These are phyloP conservation scores for Picus viridis DNA, from an alignment of 2,797 vertebrate species.

Conservation along the genomic window DNA sequence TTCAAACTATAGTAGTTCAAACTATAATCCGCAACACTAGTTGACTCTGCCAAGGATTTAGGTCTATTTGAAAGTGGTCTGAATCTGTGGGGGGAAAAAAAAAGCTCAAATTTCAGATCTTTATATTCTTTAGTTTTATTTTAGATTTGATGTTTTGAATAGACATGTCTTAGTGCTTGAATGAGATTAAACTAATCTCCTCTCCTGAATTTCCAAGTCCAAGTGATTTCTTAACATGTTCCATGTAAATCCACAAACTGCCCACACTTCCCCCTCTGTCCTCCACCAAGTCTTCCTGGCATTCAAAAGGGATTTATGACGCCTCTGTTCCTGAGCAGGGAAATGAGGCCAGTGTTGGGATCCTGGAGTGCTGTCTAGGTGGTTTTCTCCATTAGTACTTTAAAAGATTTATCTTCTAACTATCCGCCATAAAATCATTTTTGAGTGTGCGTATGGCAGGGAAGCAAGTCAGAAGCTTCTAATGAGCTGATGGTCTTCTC, in stretches of 20 bases:
- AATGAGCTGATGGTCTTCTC: not conserved
- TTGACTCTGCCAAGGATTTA: not conserved
- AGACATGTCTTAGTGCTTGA: not conserved
- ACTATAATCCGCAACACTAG: not conserved
- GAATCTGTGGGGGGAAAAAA: not conserved
- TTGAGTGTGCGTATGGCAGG: not conserved
- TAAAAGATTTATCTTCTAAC: not conserved
- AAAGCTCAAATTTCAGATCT: not conserved
- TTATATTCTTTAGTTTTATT: not conserved
- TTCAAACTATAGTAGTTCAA: not conserved
- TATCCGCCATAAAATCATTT: not conserved
- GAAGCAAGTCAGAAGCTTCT: not conserved
- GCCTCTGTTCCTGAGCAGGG: not conserved
- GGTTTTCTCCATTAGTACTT: not conserved
- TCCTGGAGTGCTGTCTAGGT: not conserved
- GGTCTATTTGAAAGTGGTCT: not conserved
- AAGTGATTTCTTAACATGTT: not conserved
- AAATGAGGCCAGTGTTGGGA: not conserved
- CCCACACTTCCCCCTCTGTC: no score
- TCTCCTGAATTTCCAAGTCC: not conserved
- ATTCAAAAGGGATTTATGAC: not conserved
- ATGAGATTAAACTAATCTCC: not conserved
- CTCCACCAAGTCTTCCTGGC: not conserved
- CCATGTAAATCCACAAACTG: rapidly evolving
- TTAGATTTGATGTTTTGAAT: not conserved